phyloP scores from a whole-genome alignment of 2,113 vertebrate genomes.

The Hucho hucho region DNA sequence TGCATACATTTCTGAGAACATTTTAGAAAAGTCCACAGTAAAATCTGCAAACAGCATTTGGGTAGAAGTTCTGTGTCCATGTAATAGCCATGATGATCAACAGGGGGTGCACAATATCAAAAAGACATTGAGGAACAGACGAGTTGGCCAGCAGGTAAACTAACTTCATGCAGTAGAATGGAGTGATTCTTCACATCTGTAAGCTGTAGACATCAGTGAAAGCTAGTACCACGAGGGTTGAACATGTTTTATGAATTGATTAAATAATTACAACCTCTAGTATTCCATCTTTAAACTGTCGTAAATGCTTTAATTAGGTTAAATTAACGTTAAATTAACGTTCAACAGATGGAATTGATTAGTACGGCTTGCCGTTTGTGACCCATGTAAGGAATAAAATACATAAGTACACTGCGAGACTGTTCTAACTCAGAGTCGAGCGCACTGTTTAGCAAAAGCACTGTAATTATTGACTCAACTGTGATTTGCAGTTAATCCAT shows the following conservation, averaged over 20 bases:
- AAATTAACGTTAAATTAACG: constrained; percentile 26
- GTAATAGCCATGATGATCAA: constrained; percentile 15
- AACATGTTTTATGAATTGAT: constrained; percentile 37
- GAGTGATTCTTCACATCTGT: constrained; percentile 28
- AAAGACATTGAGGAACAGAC: constrained; percentile 11
- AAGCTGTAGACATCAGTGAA: constrained; percentile 29
- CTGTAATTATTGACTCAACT: constrained; percentile 20
- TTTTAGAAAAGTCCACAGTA: background rate
- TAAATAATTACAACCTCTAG: constrained; percentile 30
- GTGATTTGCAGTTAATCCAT: constrained; percentile 29
- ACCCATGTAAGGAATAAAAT: constrained; percentile 27
- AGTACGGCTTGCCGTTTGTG: constrained; percentile 23
- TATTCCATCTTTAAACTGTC: constrained; percentile 16
- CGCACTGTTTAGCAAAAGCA: constrained; percentile 20
- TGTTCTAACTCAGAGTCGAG: constrained; percentile 17
- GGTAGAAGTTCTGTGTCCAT: background rate
- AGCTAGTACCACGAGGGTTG: constrained; percentile 11
- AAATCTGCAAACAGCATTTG: background rate
- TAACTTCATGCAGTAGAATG: constrained; percentile 3
- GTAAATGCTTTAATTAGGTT: constrained; percentile 42
- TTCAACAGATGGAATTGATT: constrained; percentile 41
- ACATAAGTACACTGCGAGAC: constrained; percentile 18
- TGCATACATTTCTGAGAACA: background rate
- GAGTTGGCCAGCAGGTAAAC: constrained; percentile 3
- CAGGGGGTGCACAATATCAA: constrained; percentile 35